Percentiles rank a stretch among this genome's conserved stretches.
These are phyloP conservation scores for Gadopsis marmoratus DNA, from an alignment of 2,797 vertebrate species.

Conservation along the genomic window DNA sequence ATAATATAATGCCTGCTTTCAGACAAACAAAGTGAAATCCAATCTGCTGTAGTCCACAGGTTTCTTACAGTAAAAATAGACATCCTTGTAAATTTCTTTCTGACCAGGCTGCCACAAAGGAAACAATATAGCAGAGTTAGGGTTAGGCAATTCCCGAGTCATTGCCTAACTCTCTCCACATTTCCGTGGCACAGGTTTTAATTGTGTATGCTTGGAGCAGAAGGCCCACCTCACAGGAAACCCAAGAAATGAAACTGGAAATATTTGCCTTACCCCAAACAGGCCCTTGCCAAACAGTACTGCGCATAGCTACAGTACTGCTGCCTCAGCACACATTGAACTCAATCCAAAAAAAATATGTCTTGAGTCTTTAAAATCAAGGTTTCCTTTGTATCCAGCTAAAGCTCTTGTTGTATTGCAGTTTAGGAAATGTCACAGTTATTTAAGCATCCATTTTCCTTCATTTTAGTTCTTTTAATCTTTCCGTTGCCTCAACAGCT, in stretches of 20 bases:
- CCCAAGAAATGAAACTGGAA: slow-evolving; percentile 71
- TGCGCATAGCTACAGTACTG: slow-evolving; percentile 9
- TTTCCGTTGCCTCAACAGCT: slow-evolving; percentile 49
- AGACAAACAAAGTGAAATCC: slow-evolving; percentile 42
- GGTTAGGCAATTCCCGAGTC: slow-evolving; percentile 58
- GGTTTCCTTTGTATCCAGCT: slow-evolving; percentile 33
- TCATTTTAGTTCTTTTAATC: slow-evolving; percentile 29
- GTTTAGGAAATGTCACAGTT: slow-evolving; percentile 5
- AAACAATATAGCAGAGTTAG: slow-evolving; percentile 70
- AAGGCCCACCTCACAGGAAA: slow-evolving; percentile 76
- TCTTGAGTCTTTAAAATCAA: slow-evolving; percentile 27
- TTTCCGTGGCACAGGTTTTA: slow-evolving; percentile 67
- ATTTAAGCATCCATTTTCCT: not conserved
- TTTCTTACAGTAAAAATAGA: slow-evolving; percentile 59
- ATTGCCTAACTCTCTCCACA: slow-evolving; percentile 63
- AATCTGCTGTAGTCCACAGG: slow-evolving; percentile 28
- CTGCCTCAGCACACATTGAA: slow-evolving; percentile 31
- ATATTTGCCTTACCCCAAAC: slow-evolving; percentile 67
- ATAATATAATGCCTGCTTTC: not conserved
- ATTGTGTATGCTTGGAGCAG: slow-evolving; percentile 62
- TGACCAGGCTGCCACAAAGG: slow-evolving; percentile 68
- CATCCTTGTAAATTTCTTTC: slow-evolving; percentile 32
- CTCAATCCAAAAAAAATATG: slow-evolving; percentile 43
- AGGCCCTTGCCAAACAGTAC: slow-evolving; percentile 61
- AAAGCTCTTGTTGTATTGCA: slow-evolving; percentile 25